phyloP scores from a whole-genome alignment of 23 tunicate genomes.

The Styela plicata region DNA sequence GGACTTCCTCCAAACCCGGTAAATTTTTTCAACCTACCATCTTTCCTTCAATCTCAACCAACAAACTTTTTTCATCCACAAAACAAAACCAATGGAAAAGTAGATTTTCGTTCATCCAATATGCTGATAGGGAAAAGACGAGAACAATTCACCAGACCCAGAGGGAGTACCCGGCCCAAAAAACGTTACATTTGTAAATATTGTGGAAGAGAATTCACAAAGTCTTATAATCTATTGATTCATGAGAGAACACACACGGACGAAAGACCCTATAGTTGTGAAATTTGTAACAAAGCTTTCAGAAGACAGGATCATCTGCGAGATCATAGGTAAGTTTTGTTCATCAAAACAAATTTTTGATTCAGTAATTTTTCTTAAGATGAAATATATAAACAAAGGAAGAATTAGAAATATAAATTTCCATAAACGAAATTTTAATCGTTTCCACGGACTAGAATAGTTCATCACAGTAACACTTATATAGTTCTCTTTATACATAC shows the following conservation, averaged over 20 bases:
- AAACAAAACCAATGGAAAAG: background rate
- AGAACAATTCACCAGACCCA: constrained; percentile 1
- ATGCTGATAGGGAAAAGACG: constrained; percentile 1
- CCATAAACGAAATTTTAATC: too few species aligned
- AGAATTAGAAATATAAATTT: too few species aligned
- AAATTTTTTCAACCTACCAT: background rate
- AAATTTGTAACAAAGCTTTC: constrained; percentile 93
- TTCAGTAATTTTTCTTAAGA: too few species aligned
- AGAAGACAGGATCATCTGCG: constrained; percentile 94
- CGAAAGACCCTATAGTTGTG: constrained; percentile 93
- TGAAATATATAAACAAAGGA: too few species aligned
- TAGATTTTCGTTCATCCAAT: background rate
- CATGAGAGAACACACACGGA: constrained; percentile 98
- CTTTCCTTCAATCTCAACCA: background rate
- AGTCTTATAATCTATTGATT: constrained; percentile 90
- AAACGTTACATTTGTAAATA: constrained; percentile 89
- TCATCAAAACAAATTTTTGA: too few species aligned
- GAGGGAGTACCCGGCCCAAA: constrained; percentile 53
- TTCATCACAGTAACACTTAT: too few species aligned
- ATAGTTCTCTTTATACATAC: too few species aligned
- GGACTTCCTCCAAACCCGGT: background rate
- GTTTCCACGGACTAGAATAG: too few species aligned
- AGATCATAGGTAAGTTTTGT: constrained; percentile 74
- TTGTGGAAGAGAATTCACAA: constrained; percentile 87
- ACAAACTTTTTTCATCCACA: background rate